Base-by-base conservation (phyloP, 23 tunicate genomes). In the Ciona savignyi region DNA sequence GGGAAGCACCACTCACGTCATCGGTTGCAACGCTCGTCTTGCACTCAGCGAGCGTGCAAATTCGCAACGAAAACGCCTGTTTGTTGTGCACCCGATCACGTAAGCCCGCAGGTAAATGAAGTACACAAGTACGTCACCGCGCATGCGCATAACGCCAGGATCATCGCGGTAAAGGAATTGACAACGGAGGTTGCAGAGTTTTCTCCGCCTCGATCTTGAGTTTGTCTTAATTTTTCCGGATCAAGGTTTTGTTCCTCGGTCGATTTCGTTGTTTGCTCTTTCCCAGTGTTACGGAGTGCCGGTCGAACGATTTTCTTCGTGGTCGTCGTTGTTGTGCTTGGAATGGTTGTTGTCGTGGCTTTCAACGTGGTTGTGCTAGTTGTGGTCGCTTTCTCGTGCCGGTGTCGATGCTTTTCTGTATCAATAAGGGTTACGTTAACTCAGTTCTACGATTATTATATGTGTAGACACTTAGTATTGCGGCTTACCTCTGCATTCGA, bases 401-500 rank as follows among this genome's bases (percentile, higher is more conserved):
- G n/a, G n/a, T n/a, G n/a, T n/a, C n/a, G n/a, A 42, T 42, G 56
- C 15, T 6, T 15, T 42, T 42, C 15, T 9, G 15, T 42, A 42
- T 42, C 15, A 42, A 42, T 42, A 42, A 6, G 56, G 15, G 56
- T 6, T 42, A 42, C 9, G 56, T 6, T 42, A 42, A 6, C 9
- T 42, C 56, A 15, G 56, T 42, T 42, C 11, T 42, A 15, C 9
- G 56, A 6, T 6, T n/a, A n/a, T n/a, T n/a, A n/a, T n/a, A n/a
- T n/a, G n/a, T n/a, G n/a, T n/a, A n/a, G n/a, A n/a, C n/a, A n/a
- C n/a, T n/a, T n/a, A n/a, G n/a, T n/a, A 11, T 2, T 29, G 1
- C 15, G 32, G 9, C 32, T 66, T 73, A 81, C 86, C 86, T 73
- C 42, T 65, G 75, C 86, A 81, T 4, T 33, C 86, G 29, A 81